These are phyloP conservation scores for Neogobius melanostomus DNA, from an alignment of 2,113 vertebrate species.

Conservation along the genomic window DNA sequence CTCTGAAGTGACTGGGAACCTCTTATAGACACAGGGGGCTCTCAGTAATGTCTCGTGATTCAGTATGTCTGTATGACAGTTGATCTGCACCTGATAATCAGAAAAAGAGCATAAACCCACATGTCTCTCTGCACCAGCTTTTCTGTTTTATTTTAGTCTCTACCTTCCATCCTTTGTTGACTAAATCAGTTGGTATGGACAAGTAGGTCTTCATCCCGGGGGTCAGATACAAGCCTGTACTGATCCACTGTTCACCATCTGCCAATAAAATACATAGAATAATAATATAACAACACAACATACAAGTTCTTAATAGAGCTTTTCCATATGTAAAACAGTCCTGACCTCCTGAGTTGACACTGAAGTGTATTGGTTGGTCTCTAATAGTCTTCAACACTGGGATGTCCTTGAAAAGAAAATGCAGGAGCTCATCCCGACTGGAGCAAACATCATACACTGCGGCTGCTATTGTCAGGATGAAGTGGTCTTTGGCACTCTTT, in stretches of 20 bases:
- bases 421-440: conserved; percentile 70
- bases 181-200: conserved; percentile 57
- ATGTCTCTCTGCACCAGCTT: background rate
- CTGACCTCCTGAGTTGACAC: conserved; percentile 64
- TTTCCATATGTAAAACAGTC: background rate
- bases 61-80: conserved; percentile 76
- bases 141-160: background rate
- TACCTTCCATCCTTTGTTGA: conserved; percentile 74
- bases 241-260: conserved; percentile 75
- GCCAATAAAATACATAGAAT: conserved; percentile 28
- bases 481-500: conserved; percentile 76
- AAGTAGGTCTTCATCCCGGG: conserved; percentile 74
- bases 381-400: conserved; percentile 57
- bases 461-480: conserved; percentile 77
- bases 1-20: conserved; percentile 47
- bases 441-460: conserved; percentile 72
- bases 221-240: conserved; percentile 78
- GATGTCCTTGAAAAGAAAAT: conserved; percentile 66
- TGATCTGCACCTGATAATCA: conserved; percentile 71
- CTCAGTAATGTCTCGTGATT: conserved; percentile 49
- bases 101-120: background rate
- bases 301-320: background rate
- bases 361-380: conserved; percentile 57
- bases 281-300: conserved; percentile 2
- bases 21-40: conserved; percentile 57